These are phyloP conservation scores for Heterohyrax brucei DNA, from an alignment of 2,797 vertebrate genomes.

Conservation along the genomic window DNA sequence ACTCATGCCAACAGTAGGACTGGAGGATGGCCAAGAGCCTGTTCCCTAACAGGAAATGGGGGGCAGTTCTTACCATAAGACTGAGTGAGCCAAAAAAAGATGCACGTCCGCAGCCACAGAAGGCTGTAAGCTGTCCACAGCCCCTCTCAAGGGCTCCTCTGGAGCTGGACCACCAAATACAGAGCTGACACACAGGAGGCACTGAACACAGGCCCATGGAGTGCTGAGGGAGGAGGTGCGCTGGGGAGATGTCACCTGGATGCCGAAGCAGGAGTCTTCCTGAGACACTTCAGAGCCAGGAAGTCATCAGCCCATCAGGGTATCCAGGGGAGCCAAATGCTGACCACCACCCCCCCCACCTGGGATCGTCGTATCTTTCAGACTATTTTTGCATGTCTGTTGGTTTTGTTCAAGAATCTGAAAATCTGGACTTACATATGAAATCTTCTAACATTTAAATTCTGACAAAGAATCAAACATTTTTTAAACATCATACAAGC, in stretches of 20 bases:
- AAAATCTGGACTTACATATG: not conserved
- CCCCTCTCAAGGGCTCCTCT: not conserved
- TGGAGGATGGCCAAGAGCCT: not conserved
- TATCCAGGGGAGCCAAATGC: not conserved
- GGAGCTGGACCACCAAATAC: not conserved
- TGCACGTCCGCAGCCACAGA: fast-evolving
- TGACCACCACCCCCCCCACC: not conserved
- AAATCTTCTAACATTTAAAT: not conserved
- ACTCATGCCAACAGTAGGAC: not conserved
- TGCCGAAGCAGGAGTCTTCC: not conserved
- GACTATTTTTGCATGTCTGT: not conserved
- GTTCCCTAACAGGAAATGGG: not conserved
- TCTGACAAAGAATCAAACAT: not conserved
- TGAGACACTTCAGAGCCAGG: not conserved
- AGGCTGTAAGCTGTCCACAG: not conserved
- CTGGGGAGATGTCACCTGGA: not conserved
- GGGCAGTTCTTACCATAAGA: not conserved
- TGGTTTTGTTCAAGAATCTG: not conserved
- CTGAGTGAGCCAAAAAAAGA: not conserved
- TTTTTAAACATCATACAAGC: not conserved
- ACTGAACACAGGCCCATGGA: not conserved
- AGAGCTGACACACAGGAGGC: not conserved
- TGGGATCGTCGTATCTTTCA: not conserved
- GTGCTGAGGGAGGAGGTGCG: not conserved
- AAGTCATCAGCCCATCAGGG: not conserved